Percentiles rank a stretch among this genome's conserved stretches.
phyloP scores from a whole-genome alignment of 2,888 invertebrate genomes.

The Camptogramma bilineatum region DNA sequence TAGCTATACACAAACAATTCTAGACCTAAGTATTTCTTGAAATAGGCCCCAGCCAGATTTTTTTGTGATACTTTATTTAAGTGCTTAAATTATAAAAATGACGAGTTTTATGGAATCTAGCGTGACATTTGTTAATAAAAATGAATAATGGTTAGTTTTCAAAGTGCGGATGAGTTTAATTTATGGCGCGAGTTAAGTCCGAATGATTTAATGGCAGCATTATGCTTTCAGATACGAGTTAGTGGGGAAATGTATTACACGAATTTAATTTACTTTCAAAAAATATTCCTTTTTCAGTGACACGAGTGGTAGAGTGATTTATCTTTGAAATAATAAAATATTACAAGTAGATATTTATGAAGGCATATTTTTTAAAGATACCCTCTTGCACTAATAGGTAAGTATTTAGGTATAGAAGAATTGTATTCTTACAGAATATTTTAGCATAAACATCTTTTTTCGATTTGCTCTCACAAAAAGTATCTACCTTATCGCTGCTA shows the following conservation, averaged over 20 bases:
- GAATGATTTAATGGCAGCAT: conserved; percentile 41
- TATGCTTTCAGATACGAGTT: conserved; percentile 37
- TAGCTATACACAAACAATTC: too few species aligned
- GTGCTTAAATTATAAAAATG: not conserved
- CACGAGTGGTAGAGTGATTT: conserved; percentile 44
- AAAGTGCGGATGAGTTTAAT: conserved; percentile 41
- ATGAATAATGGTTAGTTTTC: conserved; percentile 40
- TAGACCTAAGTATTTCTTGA: too few species aligned
- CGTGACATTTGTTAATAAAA: conserved; percentile 18
- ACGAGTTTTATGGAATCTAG: not conserved
- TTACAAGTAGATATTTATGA: not conserved
- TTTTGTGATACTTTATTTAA: too few species aligned
- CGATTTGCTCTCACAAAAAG: too few species aligned
- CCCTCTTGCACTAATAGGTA: too few species aligned
- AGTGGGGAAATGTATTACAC: conserved; percentile 28
- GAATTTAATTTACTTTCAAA: conserved; percentile 26
- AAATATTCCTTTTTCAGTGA: conserved; percentile 18
- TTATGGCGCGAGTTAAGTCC: conserved; percentile 42
- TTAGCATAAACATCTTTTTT: not conserved
- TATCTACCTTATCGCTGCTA: too few species aligned
- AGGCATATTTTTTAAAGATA: not conserved
- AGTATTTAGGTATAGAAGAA: not conserved
- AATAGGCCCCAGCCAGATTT: too few species aligned
- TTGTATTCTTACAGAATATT: not conserved
- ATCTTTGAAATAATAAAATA: conserved; percentile 56